Percentiles rank a stretch among this genome's conserved stretches.
Conservation (phyloP, 2,888 invertebrate species). For the Drosophila tanythrix region DNA sequence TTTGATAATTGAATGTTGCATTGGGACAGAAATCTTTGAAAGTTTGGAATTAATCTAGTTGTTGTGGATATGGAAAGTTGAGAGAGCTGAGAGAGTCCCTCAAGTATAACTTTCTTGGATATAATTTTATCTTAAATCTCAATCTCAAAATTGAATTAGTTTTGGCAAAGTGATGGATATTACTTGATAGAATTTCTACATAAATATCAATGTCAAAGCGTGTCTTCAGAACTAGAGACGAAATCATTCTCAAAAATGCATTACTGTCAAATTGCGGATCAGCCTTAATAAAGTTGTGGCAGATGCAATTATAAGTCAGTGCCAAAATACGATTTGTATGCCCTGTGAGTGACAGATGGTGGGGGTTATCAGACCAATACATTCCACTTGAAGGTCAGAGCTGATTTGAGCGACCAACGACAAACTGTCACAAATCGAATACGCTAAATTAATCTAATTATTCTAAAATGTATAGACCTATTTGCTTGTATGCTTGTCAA, state of each 20-base stretch:
- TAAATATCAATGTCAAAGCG: neutral
- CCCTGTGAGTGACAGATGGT: neutral
- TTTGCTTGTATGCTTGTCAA: neutral
- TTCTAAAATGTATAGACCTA: conserved; percentile 29
- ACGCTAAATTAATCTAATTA: conserved; percentile 43
- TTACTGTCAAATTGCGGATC: neutral
- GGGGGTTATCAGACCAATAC: neutral
- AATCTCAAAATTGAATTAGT: neutral
- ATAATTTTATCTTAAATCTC: too few species aligned
- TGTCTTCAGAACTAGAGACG: fast-evolving
- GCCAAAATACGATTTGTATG: neutral
- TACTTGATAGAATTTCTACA: too few species aligned
- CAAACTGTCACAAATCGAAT: conserved; percentile 33
- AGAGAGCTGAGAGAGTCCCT: too few species aligned
- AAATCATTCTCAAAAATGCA: neutral
- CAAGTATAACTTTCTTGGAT: too few species aligned
- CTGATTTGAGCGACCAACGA: too few species aligned
- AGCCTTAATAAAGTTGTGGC: neutral
- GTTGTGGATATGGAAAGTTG: too few species aligned
- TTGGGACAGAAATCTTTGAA: neutral
- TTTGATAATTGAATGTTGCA: neutral
- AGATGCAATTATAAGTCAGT: neutral
- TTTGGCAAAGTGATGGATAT: neutral
- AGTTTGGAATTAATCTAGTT: too few species aligned
- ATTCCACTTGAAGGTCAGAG: neutral